Evolutionary conservation across 1,140 invertebrate genomes (phyloP).

Genomic region (Caerostris darwini): DNA sequence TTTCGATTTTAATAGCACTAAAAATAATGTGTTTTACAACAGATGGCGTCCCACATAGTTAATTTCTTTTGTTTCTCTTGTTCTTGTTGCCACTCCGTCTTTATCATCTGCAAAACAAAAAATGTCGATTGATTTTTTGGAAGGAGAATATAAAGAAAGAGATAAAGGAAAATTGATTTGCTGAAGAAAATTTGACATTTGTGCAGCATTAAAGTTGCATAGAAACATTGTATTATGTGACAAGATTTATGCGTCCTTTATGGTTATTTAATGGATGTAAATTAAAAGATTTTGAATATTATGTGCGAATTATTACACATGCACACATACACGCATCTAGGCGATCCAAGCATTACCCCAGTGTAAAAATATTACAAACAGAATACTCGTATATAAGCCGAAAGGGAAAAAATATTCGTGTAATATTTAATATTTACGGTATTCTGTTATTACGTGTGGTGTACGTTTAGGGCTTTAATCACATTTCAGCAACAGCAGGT

Average conservation of each 20-base stretch:
- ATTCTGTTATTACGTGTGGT: no score
- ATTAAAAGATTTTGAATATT: not conserved
- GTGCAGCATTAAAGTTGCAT: not conserved
- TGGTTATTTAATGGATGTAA: not conserved
- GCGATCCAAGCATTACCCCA: no score
- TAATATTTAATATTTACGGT: no score
- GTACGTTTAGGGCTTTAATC: no score
- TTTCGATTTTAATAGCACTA: not conserved
- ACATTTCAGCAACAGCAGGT: no score
- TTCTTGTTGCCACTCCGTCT: not conserved
- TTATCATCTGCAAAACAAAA: not conserved
- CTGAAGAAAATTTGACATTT: not conserved
- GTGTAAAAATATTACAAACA: no score
- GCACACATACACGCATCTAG: no score
- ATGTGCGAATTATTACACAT: no score
- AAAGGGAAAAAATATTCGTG: no score
- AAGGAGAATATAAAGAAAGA: not conserved
- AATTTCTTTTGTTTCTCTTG: not conserved
- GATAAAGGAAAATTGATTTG: slow-evolving; percentile 3
- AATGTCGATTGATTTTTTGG: not conserved
- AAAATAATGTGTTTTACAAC: slow-evolving; percentile 3
- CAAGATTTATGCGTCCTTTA: not conserved
- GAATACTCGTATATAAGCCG: no score
- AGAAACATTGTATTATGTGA: not conserved
- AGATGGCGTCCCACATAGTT: not conserved